Evolutionary conservation across 2,113 vertebrate species (phyloP), one percentile per base, ranked within the genome.

Genomic region (Craseonycteris thonglongyai): DNA sequence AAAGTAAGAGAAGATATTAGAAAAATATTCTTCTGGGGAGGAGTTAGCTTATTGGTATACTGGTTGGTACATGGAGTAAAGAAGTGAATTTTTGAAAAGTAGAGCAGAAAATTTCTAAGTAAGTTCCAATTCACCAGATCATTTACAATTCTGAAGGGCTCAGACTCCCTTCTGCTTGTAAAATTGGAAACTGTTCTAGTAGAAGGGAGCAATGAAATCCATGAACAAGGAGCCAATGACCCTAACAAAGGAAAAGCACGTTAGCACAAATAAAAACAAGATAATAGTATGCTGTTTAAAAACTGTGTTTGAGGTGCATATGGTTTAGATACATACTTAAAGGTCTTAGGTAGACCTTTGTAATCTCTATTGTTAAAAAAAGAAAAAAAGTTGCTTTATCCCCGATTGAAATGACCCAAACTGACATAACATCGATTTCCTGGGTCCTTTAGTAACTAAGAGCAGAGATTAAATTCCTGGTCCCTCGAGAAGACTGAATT

Each of bases 111-210:
- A 88, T 96, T 94, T 94, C 59, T 88, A 80, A 96, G 71, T 79
- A 95, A 96, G 26, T 75, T 86, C 95, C 81, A 94, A 76, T 93
- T 97, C 88, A 74, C 26, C 66, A 92, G 94, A 91, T 96, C 79
- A 97, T 88, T 96, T 91, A 75, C 66, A 93, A 92, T 88, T 87
- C 90, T 69, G 65, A 97, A 95, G 5, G 96, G 49, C 38, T 49
- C 63, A 95, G 82, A 26, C 54, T 30, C 33, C 54, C 3, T 79
- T 84, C 0, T 38, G 3, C 33, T 7, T 63, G 1, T 54, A 66
- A 89, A 63, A 59, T 0, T 81, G 1, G 5, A 74, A 61, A 56
- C 8, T 66, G 12, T 28, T 45, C 18, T 66, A 51, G 2, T 35
- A 42, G 56, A 40, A 83, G 2, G 0, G 9, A 59, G 61, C 71